Evolutionary conservation across 2,113 vertebrate species (phyloP).

Genomic region (Rhabdornis inornatus): DNA sequence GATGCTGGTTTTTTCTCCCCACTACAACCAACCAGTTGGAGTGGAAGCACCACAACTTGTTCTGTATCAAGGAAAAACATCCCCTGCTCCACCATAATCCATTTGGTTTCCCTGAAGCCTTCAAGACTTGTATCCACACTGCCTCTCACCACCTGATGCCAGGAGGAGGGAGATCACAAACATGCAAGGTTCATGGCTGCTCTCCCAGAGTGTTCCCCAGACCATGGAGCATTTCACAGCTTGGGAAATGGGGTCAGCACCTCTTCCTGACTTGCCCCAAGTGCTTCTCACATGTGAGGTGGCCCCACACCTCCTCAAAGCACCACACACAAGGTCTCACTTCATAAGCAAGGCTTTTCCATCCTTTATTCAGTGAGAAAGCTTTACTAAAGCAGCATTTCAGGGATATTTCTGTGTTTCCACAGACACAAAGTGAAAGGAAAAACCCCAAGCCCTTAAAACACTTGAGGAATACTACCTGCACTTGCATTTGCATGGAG

Average conservation of each 20-base stretch:
- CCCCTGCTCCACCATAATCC: not conserved
- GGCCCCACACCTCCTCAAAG: not conserved
- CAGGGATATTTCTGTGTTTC: not conserved
- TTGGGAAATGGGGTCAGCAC: not conserved
- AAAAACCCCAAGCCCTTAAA: not conserved
- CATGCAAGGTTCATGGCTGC: not conserved
- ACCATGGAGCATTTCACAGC: not conserved
- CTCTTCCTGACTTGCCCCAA: not conserved
- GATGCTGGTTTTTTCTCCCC: not conserved
- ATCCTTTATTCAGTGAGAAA: not conserved
- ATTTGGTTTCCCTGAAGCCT: not conserved
- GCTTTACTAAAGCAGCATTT: not conserved
- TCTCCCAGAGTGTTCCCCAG: not conserved
- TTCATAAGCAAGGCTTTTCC: not conserved
- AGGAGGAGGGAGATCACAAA: not conserved
- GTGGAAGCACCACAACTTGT: not conserved
- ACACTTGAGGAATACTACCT: conserved; percentile 64
- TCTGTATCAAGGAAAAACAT: not conserved
- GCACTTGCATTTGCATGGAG: conserved; percentile 81
- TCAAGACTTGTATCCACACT: not conserved
- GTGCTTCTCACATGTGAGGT: not conserved
- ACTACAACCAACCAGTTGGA: not conserved
- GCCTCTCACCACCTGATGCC: not conserved
- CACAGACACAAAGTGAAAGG: not conserved
- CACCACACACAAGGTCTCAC: not conserved